These are phyloP conservation scores for Babyrousa celebensis DNA, from an alignment of 2,797 vertebrate genomes.

Conservation along the genomic window DNA sequence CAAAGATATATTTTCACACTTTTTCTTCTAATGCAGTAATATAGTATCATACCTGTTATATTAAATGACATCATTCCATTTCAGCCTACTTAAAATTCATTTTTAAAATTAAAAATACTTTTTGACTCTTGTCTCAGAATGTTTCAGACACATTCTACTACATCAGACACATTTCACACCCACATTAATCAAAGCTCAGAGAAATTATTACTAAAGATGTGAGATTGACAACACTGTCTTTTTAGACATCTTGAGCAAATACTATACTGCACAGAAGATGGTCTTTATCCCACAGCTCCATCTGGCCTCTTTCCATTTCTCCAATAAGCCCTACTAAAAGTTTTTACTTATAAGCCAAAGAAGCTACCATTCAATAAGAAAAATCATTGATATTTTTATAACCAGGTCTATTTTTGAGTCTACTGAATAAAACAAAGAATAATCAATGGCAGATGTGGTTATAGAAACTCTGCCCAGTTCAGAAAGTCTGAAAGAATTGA, in stretches of 20 bases:
- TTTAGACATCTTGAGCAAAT: slow-evolving; percentile 72
- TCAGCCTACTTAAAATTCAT: slow-evolving; percentile 70
- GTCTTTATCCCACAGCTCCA: slow-evolving; percentile 69
- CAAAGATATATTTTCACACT: slow-evolving; percentile 32
- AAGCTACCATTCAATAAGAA: slow-evolving; percentile 37
- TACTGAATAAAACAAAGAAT: slow-evolving; percentile 47
- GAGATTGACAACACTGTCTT: slow-evolving; percentile 77
- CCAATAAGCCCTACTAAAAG: slow-evolving; percentile 7
- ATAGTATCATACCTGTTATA: slow-evolving; percentile 52
- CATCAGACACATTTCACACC: slow-evolving; percentile 82
- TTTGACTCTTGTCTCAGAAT: slow-evolving; percentile 78
- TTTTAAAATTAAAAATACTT: slow-evolving; percentile 79
- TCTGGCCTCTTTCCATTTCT: slow-evolving; percentile 60
- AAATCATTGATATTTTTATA: slow-evolving; percentile 65
- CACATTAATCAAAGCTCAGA: slow-evolving; percentile 85
- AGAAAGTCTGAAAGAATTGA: slow-evolving; percentile 37
- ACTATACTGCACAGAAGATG: slow-evolving; percentile 67
- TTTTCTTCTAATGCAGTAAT: slow-evolving; percentile 70
- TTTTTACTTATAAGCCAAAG: slow-evolving; percentile 65
- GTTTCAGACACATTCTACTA: slow-evolving; percentile 78
- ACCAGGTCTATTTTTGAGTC: slow-evolving; percentile 45
- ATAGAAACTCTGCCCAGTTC: neutral
- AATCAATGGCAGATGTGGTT: neutral
- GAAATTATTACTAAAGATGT: slow-evolving; percentile 76
- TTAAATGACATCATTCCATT: slow-evolving; percentile 59